Evolutionary conservation across 2,888 invertebrate species (phyloP), one percentile per base, ranked within the genome.

Genomic region (Nyleta sp.): DNA sequence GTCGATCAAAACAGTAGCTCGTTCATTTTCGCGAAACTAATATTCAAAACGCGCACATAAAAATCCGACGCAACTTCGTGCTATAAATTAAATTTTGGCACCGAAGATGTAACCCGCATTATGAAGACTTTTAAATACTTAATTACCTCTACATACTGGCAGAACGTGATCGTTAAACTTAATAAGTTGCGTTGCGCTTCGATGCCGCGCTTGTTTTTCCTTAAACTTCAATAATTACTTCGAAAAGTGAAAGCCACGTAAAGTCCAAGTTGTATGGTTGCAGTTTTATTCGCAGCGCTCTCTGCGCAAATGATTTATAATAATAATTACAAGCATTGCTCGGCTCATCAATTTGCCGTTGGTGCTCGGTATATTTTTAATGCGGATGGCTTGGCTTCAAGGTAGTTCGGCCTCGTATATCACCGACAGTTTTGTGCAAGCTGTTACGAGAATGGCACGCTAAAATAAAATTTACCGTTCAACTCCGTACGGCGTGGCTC

Each of bases 381-480:
- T 83, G 84, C 62, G 83, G 68, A 83, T 84, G 82, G 82, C 81
- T 81, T 79, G 80, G 82, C 82, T 52, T 82, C 82, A 82, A 81
- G 84, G 83, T 82, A 83, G 72, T 82, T 78, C 76, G 70, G 65
- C 79, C 82, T 87, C 87, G 83, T 87, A 86, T 87, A 87, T 87
- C 87, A 87, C 85, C 83, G 82, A 81, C 83, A 83, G 82, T 86
- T 87, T 86, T 87, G 86, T 86, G 84, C 87, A 87, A 87, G 87
- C 87, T 87, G 87, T 87, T 87, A 86, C 87, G 82, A 81, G 75
- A 82, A 81, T 83, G 81, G 85, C 59, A 81, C 82, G 75, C 80
- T 80, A 82, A 84, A 87, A 86, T 85, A 86, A 87, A 86, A 86
- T 86, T 83, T 84, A 60, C 73, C 57, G 55, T 57, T 78, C 50